Evolutionary conservation across 2,797 vertebrate genomes (phyloP), one percentile per base, ranked within the genome.

Genomic region (Tangara arthus): DNA sequence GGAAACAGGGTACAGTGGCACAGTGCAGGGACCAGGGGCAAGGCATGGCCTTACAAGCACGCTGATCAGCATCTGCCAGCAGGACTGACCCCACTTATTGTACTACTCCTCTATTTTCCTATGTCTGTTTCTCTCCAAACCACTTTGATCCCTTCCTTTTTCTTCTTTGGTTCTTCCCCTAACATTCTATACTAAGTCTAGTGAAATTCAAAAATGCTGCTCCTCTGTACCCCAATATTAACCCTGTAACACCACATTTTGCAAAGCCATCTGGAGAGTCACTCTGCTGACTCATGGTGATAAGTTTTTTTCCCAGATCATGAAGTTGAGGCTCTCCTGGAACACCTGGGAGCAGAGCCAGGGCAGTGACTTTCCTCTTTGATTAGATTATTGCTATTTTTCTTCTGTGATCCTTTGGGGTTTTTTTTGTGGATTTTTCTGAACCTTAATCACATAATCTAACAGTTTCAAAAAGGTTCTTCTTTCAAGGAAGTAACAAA

Each of bases 31-130:
- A 50, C 30, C 21, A 41, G 15, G 4, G 35, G 6, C 15, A 49
- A 32, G 8, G 4, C 12, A 50, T 1, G 1, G 19, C 9, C 19
- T 59, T n/a, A 30, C 3, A 39, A 63, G 10, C 0, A 0, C 30
- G 11, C 1, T 17, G 35, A 34, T n/a, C 22, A 60, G 7, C 6
- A 37, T 32, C 42, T 46, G 1, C n/a, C 53, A 72, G 16, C 28
- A 39, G 15, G 37, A 34, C 18, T 37, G 56, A 66, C 8, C 4
- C 4, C 8, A 59, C 32, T 75, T 53, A 57, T 12, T 11, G 2
- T 26, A 4, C 61, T 69, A 10, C 8, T 50, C 7, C 18, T 79
- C 23, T 68, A 21, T 82, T 87, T 84, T 78, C 8, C 4, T 30
- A 2, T 14, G 30, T 47, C 23, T 63, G 11, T 55, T 87, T 84